These are phyloP conservation scores for Etheostoma spectabile DNA, from an alignment of 2,113 vertebrate genomes.

Conservation along the genomic window DNA sequence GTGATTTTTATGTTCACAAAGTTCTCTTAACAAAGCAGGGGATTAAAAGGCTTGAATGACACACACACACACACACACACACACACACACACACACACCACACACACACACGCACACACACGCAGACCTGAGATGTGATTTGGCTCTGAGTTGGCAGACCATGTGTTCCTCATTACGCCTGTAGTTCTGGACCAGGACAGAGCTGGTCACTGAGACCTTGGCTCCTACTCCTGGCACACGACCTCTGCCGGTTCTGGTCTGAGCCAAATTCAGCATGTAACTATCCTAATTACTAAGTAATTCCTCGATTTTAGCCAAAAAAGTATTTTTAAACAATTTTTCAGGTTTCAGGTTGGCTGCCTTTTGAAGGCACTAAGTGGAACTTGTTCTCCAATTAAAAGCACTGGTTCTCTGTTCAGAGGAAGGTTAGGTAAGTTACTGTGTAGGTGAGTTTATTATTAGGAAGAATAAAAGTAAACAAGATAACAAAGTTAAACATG, in stretches of 20 bases:
- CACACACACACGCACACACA: too few species aligned
- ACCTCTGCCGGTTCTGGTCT: conserved; percentile 23
- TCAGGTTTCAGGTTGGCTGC: not conserved
- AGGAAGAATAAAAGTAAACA: not conserved
- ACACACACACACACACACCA: too few species aligned
- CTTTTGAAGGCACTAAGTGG: not conserved
- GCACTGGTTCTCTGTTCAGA: not conserved
- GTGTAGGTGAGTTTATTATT: not conserved
- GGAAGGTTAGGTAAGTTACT: too few species aligned
- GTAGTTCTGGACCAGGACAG: conserved; percentile 34
- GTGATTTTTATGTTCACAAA: not conserved
- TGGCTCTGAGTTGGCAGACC: conserved; percentile 15
- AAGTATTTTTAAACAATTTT: not conserved
- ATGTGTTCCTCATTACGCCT: conserved; percentile 60
- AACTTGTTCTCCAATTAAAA: not conserved
- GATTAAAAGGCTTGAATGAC: not conserved
- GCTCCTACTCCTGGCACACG: conserved; percentile 40
- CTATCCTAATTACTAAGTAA: conserved; percentile 9
- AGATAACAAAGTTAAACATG: not conserved
- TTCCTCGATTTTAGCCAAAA: not conserved
- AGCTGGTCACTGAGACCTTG: conserved; percentile 43
- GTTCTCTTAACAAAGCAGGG: conserved; percentile 7
- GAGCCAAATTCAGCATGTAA: conserved; percentile 29
- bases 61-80: too few species aligned
- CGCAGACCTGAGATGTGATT: not conserved